Evolutionary conservation across 2,113 vertebrate species (phyloP).

Genomic region (Trogon melanurus): DNA sequence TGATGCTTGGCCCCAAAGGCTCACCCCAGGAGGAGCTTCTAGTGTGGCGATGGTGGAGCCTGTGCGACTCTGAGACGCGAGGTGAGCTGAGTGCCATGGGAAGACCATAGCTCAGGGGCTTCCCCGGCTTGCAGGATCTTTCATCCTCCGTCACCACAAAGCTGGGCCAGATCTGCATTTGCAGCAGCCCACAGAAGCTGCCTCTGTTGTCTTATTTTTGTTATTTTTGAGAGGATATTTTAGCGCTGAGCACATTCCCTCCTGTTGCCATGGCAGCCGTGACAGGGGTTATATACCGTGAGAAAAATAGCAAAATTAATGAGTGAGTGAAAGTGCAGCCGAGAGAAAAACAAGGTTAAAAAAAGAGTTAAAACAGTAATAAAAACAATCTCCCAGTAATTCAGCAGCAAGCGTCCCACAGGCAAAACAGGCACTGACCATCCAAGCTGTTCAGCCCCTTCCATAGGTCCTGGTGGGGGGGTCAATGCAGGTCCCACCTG

Average conservation of each 20-base stretch:
- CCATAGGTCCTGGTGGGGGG: rapidly evolving
- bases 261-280: conserved; percentile 84
- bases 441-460: background rate
- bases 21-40: background rate
- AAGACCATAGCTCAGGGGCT: background rate
- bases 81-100: background rate
- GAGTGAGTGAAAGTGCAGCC: conserved; percentile 82
- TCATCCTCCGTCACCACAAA: conserved; percentile 22
- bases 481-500: too few species aligned
- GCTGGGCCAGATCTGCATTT: conserved; percentile 49
- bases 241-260: conserved; percentile 82
- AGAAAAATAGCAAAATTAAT: conserved; percentile 90
- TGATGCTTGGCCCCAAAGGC: background rate
- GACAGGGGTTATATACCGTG: conserved; percentile 87
- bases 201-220: conserved; percentile 83
- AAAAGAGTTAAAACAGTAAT: conserved; percentile 83
- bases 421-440: background rate
- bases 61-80: rapidly evolving
- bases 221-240: conserved; percentile 89
- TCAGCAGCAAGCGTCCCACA: conserved; percentile 65
- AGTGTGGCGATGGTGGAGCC: rapidly evolving
- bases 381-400: conserved; percentile 77
- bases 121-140: conserved; percentile 23
- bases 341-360: conserved; percentile 83
- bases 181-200: conserved; percentile 67